Conservation (phyloP, 1,140 invertebrate species). For the Homarus americanus region DNA sequence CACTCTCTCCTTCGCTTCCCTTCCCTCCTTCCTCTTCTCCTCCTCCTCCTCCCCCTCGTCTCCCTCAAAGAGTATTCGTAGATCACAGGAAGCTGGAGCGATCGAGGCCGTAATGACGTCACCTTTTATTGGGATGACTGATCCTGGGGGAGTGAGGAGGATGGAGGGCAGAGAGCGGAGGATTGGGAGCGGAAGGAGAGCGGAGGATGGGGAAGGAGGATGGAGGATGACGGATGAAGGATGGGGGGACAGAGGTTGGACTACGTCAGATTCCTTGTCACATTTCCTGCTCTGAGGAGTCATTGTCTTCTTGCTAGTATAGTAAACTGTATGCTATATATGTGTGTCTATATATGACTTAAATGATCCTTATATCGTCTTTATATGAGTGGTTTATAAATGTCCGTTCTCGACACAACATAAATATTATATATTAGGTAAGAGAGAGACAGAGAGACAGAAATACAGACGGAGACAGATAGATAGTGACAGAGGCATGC, state of each 20-base stretch:
- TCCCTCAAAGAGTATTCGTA: background rate
- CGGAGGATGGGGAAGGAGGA: background rate
- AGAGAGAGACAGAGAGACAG: background rate
- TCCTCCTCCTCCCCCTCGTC: background rate
- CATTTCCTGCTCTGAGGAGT: too few species aligned
- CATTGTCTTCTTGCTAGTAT: too few species aligned
- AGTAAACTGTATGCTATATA: too few species aligned
- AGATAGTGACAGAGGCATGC: background rate
- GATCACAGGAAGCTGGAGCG: background rate
- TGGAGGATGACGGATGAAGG: background rate
- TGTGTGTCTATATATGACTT: too few species aligned
- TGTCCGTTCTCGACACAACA: too few species aligned
- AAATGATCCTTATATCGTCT: too few species aligned
- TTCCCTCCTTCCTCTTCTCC: background rate
- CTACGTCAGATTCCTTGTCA: too few species aligned
- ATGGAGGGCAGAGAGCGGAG: too few species aligned
- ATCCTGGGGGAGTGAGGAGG: background rate
- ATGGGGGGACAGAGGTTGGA: background rate
- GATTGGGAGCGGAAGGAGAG: background rate
- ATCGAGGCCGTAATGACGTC: background rate
- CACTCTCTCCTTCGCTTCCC: background rate
- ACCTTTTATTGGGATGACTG: background rate
- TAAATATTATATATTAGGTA: too few species aligned
- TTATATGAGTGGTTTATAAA: too few species aligned
- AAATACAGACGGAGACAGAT: background rate